phyloP scores from a whole-genome alignment of 64 coral and sea anemone genomes.

The Montipora foliosa region DNA sequence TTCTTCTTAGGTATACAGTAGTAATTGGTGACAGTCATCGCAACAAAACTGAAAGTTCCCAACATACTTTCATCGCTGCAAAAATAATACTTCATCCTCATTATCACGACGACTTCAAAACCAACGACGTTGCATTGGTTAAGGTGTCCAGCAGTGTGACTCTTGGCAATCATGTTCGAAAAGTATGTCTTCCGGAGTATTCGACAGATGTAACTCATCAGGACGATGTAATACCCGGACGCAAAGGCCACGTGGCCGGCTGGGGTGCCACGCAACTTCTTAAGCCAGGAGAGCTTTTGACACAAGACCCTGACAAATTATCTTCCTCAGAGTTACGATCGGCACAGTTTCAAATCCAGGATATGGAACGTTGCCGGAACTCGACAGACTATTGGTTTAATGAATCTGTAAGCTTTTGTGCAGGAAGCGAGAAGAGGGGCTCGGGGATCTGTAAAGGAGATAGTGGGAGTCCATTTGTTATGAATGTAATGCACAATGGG shows the following conservation, averaged over 20 bases:
- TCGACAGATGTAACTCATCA: not conserved
- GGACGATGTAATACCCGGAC: conserved; percentile 29
- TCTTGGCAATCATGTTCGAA: conserved; percentile 60
- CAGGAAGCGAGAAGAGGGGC: conserved; percentile 32
- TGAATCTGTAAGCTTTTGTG: conserved; percentile 53
- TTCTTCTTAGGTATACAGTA: conserved; percentile 42
- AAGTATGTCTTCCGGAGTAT: conserved; percentile 60
- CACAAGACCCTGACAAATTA: not conserved
- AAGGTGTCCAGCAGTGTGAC: conserved; percentile 48
- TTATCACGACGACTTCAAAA: conserved; percentile 6
- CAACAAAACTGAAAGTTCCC: conserved; percentile 8
- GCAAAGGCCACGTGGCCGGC: conserved; percentile 62
- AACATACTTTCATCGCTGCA: not conserved
- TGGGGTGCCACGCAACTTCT: conserved; percentile 67
- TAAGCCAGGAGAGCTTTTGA: not conserved
- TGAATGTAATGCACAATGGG: not conserved
- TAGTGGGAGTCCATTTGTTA: conserved; percentile 64
- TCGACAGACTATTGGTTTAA: conserved; percentile 49
- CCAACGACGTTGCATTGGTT: conserved; percentile 77
- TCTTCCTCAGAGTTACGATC: not conserved
- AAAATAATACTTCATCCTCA: conserved; percentile 45
- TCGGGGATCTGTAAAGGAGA: conserved; percentile 54
- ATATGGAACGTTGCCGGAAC: not conserved
- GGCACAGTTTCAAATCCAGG: conserved; percentile 28
- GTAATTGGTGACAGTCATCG: conserved; percentile 49